Conservation (phyloP, 2,888 invertebrate species). For the Coremacera marginata region DNA sequence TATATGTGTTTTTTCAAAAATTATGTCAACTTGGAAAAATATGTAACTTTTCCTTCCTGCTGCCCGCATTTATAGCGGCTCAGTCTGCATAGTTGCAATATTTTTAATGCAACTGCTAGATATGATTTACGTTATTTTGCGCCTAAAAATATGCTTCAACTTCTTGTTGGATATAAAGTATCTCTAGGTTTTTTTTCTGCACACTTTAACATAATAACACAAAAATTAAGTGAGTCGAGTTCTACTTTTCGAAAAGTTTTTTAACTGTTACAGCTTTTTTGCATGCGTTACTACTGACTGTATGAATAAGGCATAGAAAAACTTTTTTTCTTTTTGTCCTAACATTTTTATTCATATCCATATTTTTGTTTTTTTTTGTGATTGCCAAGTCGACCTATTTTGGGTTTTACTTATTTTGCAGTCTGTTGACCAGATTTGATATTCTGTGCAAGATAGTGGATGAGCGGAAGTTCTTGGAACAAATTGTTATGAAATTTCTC, state of each 20-base stretch:
- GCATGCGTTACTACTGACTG: background rate
- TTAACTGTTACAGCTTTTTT: background rate
- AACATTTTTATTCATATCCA: too few relatives aligned
- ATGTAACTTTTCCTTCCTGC: background rate
- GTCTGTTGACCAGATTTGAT: constrained; percentile 20
- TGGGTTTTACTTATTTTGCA: background rate
- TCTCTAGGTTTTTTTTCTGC: background rate
- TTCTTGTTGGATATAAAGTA: background rate
- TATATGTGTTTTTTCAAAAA: constrained; percentile 11
- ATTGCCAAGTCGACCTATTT: background rate
- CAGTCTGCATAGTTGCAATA: background rate
- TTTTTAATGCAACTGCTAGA: background rate
- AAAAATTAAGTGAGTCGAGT: constrained; percentile 27
- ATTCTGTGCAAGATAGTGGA: background rate
- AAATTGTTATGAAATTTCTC: background rate
- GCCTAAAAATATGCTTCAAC: constrained; percentile 31
- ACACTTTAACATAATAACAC: constrained; percentile 19
- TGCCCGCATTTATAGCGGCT: background rate
- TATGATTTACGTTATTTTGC: background rate
- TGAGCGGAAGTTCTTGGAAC: background rate
- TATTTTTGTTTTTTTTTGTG: background rate
- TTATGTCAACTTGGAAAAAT: constrained; percentile 31
- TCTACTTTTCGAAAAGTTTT: constrained; percentile 22
- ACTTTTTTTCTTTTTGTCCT: background rate
- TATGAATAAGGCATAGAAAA: background rate